Percentiles rank a stretch among this genome's conserved stretches.
Conservation (phyloP, 53 echinoderm and acorn worm species). For the Mesocentrotus franciscanus region DNA sequence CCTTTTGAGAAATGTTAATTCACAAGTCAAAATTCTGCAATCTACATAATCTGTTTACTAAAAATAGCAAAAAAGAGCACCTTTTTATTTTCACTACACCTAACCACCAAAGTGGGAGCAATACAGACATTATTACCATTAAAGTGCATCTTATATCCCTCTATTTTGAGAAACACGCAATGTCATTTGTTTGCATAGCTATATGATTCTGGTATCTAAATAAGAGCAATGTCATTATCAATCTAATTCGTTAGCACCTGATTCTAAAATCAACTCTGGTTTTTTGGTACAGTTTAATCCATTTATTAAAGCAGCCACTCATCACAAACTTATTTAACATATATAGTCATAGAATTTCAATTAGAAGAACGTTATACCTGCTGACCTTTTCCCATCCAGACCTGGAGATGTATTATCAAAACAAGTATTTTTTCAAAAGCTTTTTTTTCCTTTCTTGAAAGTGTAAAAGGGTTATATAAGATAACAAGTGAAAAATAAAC, state of each 20-base stretch:
- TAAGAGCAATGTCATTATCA: neutral
- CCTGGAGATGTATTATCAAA: neutral
- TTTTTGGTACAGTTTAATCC: neutral
- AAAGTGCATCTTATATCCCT: neutral
- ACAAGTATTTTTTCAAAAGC: neutral
- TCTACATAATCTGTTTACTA: neutral
- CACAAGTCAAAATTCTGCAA: no score
- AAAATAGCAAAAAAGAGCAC: neutral
- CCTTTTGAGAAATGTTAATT: neutral
- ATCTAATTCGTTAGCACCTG: neutral
- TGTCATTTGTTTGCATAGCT: neutral
- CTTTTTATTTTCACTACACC: neutral
- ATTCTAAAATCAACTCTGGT: neutral
- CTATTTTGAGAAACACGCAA: neutral
- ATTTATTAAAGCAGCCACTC: neutral
- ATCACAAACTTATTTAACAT: neutral
- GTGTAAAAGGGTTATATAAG: neutral
- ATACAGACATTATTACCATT: neutral
- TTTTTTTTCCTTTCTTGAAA: neutral
- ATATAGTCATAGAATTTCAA: neutral
- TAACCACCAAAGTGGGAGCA: neutral
- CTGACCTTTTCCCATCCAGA: neutral
- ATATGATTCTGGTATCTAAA: neutral
- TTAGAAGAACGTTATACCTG: neutral
- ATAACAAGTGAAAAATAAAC: neutral